Base-by-base conservation (phyloP, 1,140 invertebrate genomes). In the Drosophila sucinea region DNA sequence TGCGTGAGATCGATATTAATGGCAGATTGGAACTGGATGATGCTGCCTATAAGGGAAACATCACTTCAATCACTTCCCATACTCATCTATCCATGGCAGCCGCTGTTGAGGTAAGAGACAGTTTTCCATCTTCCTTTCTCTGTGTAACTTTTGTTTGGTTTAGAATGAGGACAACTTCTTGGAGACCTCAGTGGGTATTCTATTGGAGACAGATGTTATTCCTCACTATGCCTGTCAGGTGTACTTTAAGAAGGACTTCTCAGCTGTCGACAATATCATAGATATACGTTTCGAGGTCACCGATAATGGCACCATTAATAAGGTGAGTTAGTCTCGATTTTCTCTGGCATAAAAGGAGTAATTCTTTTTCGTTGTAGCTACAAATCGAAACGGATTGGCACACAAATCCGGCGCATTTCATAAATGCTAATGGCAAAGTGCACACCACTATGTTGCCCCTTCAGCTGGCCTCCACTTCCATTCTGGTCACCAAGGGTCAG, bases 191-290 rank as follows among this genome's bases (percentile, higher is more conserved):
- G 78, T 95, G 8, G 93, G 93, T 32, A 72, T 95, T 4, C 92
- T 94, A 51, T 85, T 96, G 8, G 93, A 94, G 4, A 95, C 95
- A 7, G 92, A 94, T 0, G 91, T 94, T 30, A 91, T 96, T 23
- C 93, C 93, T 17, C 92, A 96, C 35, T 96, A 96, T 23, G 93
- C 92, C 70, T 94, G 94, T 11, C 93, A 93, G 61, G 92, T 95
- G 55, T 91, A 93, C 47, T 93, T 95, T 5, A 95, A 94, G 67
- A 95, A 95, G 76, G 94, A 96, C 80, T 95, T 95, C 56, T 94
- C 94, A 0, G 94, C 94, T 27, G 87, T 92, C 0, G 94, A 95
- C 68, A 95, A 94, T 44, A 83, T 93, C 4, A 63, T 96, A 0
- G 93, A 94, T 3, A 92, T 94, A 7, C 93, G 93, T 1, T 93